Evolutionary conservation across 2,797 vertebrate genomes (phyloP).

Genomic region (Rhinella marina): DNA sequence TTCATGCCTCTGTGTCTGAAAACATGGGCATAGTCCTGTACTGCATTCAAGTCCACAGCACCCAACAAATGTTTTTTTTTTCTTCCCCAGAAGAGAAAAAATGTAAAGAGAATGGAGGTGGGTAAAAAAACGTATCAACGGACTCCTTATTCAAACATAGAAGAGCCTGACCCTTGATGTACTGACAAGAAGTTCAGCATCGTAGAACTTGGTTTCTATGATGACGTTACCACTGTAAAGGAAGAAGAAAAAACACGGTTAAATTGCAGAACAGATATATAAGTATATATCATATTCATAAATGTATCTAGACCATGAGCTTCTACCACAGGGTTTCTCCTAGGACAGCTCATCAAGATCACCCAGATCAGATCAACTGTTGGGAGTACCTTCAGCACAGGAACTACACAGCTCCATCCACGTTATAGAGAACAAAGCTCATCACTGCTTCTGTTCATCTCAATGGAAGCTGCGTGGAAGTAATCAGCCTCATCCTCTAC

Average conservation of each 20-base stretch:
- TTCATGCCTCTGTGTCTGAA: constrained; percentile 59
- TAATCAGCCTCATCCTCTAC: too few relatives aligned
- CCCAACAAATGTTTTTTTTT: constrained; percentile 11
- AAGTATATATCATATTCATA: background rate
- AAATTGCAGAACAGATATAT: background rate
- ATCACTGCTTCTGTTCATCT: too few relatives aligned
- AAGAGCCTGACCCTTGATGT: constrained; percentile 98
- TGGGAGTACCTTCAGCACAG: too few relatives aligned
- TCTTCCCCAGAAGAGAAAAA: constrained; percentile 46
- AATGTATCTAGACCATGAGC: too few relatives aligned
- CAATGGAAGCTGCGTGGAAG: too few relatives aligned
- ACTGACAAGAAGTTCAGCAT: constrained; percentile 97
- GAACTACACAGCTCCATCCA: too few relatives aligned
- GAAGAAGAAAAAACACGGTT: background rate
- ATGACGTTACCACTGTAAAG: constrained; percentile 91
- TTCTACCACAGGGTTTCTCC: too few relatives aligned
- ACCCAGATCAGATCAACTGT: too few relatives aligned
- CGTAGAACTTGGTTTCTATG: constrained; percentile 99
- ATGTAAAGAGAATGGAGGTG: constrained; percentile 24
- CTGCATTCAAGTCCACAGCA: constrained; percentile 62
- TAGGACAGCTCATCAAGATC: too few relatives aligned
- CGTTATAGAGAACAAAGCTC: too few relatives aligned
- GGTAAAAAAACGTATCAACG: background rate
- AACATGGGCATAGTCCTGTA: constrained; percentile 70
- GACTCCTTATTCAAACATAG: constrained; percentile 85